Evolutionary conservation across 2,113 vertebrate genomes (phyloP).

Genomic region (Scopus umbretta): DNA sequence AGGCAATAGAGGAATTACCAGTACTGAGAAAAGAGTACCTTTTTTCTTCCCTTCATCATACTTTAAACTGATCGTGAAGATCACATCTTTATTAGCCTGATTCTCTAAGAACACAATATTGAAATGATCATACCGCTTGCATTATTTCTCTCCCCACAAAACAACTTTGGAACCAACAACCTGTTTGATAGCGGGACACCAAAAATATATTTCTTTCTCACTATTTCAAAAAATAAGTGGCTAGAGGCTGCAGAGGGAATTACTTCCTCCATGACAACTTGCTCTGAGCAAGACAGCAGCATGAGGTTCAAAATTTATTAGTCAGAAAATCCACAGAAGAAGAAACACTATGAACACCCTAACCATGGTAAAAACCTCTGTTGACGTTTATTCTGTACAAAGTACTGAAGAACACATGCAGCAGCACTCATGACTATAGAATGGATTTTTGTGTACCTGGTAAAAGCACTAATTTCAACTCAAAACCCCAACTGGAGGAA

Average conservation of each 20-base stretch:
- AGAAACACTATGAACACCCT: not conserved
- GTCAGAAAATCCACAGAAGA: not conserved
- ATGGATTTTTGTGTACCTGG: not conserved
- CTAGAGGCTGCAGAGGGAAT: not conserved
- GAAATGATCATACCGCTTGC: not conserved
- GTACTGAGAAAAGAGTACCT: not conserved
- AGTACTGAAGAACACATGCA: not conserved
- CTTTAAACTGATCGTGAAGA: not conserved
- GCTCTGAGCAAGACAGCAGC: not conserved
- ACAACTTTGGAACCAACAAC: not conserved
- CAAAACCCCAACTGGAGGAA: not conserved
- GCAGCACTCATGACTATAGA: not conserved
- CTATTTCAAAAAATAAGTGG: not conserved
- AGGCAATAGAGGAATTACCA: not conserved
- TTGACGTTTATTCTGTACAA: not conserved
- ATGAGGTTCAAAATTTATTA: not conserved
- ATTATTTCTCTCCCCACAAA: not conserved
- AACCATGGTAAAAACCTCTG: not conserved
- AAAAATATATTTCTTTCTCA: not conserved
- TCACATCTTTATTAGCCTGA: not conserved
- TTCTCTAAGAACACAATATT: not conserved
- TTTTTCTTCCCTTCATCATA: not conserved
- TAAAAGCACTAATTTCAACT: not conserved
- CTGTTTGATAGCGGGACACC: not conserved
- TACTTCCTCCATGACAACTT: not conserved